Evolutionary conservation across 2,113 vertebrate species (phyloP).

Genomic region (Myotis brandtii): DNA sequence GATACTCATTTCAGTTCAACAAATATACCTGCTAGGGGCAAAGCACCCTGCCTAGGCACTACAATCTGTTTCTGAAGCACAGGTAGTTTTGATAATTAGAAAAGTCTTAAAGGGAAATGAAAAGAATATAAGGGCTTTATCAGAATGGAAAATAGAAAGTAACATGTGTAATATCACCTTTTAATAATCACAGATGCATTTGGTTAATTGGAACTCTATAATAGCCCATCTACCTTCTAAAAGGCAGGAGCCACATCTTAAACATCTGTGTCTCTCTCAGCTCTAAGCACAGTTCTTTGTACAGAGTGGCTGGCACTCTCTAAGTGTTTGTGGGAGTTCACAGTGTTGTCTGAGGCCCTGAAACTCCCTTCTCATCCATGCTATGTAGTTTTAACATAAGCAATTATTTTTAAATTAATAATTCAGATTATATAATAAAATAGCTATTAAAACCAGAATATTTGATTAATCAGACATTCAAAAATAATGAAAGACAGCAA

Average conservation of each 20-base stretch:
- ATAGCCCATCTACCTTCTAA: background rate
- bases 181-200: background rate
- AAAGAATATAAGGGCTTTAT: background rate
- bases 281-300: background rate
- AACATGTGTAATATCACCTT: background rate
- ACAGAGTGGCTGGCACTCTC: background rate
- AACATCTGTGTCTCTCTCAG: background rate
- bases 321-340: background rate
- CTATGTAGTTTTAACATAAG: background rate
- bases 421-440: background rate
- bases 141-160: background rate
- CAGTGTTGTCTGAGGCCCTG: background rate
- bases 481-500: slow-evolving; percentile 6
- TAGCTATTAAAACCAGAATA: slow-evolving; percentile 19
- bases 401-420: background rate
- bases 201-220: background rate
- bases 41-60: background rate
- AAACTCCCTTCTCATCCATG: background rate
- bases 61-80: background rate
- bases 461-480: background rate
- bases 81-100: background rate
- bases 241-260: background rate
- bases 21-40: background rate
- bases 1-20: background rate
- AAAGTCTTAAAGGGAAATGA: background rate